Base-by-base conservation (phyloP, 2,113 vertebrate genomes). In the Gallinago paraguaiae region DNA sequence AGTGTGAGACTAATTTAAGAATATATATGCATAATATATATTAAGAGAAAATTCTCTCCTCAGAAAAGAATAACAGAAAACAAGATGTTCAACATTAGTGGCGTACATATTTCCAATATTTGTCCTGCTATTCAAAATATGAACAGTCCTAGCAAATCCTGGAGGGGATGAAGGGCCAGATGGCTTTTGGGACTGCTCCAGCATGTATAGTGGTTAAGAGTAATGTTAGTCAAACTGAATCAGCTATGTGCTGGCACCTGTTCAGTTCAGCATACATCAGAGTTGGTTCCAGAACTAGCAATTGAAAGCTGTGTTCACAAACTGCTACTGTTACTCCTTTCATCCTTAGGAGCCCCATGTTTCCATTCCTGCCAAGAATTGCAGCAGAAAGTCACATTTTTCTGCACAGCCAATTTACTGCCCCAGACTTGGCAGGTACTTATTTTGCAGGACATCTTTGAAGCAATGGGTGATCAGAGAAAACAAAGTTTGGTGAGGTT, bases 61-160 rank as follows among this genome's bases (percentile, higher is more conserved):
- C 17, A 50, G 57, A 16, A 53, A n/a, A 51, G 11, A 31, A 3
- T 7, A 48, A 54, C 16, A 45, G 61, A 60, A 50, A 82, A 14
- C 2, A 51, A 56, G 9, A 35, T 16, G 1, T 35, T 17, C 6
- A 69, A 7, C 0, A 0, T 23, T 54, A 56, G 17, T 39, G 7
- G 24, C 64, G 8, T 7, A 57, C 1, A 5, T 51, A 51, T 86
- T 67, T 57, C 35, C 23, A 28, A 6, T n/a, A 43, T 48, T 53
- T 77, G 27, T 33, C 18, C 18, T 57, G 5, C 4, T 50, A 68
- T 24, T 57, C 33, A 77, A 94, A 86, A 51, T 51, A 45, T 2
- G 4, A 35, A 24, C 13, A 63, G 3, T 81, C 7, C 11, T 70
- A 50, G 12, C 13, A 94, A 82, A 63, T 45, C 17, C 18, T 2